Percentiles rank a stretch among this genome's conserved stretches.
Conservation (phyloP, 2,888 invertebrate genomes). For the Papilio elwesi region DNA sequence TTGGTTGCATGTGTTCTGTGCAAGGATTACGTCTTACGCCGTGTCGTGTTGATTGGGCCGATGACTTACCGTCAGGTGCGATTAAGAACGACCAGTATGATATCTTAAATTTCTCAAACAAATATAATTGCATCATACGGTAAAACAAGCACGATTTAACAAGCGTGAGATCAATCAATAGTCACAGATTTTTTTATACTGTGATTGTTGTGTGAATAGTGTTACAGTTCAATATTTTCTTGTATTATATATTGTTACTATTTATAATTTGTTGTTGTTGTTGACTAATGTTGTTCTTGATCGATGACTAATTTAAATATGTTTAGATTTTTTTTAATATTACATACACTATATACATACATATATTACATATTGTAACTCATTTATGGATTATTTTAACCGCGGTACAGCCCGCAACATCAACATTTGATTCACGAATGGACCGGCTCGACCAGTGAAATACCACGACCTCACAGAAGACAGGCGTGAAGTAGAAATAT, state of each 20-base stretch:
- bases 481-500: too few relatives aligned
- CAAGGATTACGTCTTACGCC: slow-evolving; percentile 48
- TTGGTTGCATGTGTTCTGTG: slow-evolving; percentile 35
- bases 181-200: background rate
- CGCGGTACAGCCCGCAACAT: too few relatives aligned
- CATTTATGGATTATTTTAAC: too few relatives aligned
- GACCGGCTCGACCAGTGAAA: too few relatives aligned
- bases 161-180: slow-evolving; percentile 46
- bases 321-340: too few relatives aligned
- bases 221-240: background rate
- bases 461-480: too few relatives aligned
- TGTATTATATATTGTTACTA: background rate
- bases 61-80: slow-evolving; percentile 58
- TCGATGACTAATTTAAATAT: too few relatives aligned
- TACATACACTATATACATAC: too few relatives aligned
- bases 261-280: background rate
- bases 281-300: background rate
- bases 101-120: slow-evolving; percentile 60
- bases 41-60: slow-evolving; percentile 57
- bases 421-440: too few relatives aligned
- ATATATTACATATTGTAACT: too few relatives aligned
- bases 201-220: background rate
- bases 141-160: slow-evolving; percentile 49
- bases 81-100: slow-evolving; percentile 58
- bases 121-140: slow-evolving; percentile 57